A percentile compares a stretch with the other conserved stretches of the same genome.
Conservation (phyloP, 2,797 vertebrate species). For the Loriculus beryllinus region DNA sequence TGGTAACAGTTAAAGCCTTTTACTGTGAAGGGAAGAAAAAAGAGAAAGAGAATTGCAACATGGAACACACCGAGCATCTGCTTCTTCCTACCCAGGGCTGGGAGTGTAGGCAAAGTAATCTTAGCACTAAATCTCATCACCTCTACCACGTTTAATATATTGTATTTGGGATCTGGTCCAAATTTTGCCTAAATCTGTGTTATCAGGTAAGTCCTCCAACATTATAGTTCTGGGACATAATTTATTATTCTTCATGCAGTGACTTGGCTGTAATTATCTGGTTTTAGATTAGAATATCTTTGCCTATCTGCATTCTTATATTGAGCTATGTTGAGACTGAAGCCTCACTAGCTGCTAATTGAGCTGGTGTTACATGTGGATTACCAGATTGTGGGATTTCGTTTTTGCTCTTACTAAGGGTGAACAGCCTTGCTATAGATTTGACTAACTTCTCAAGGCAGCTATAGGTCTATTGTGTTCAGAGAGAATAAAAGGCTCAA, state of each 20-base stretch:
- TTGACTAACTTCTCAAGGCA: not conserved
- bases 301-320: not conserved
- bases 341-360: not conserved
- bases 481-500: not conserved
- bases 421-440: not conserved
- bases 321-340: not conserved
- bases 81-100: not conserved
- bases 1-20: not conserved
- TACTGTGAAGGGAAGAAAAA: not conserved
- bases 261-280: not conserved
- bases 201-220: not conserved
- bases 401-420: not conserved
- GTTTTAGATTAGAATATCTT: not conserved
- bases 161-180: not conserved
- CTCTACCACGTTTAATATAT: accelerated
- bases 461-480: not conserved
- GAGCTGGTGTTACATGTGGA: not conserved
- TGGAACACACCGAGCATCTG: not conserved
- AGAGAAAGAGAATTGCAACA: not conserved
- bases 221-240: not conserved
- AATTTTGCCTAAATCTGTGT: not conserved
- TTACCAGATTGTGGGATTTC: not conserved
- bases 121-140: not conserved
- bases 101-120: not conserved
- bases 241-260: not conserved